Conservation (phyloP, 2,797 vertebrate genomes). For the Acanthurus tractus region DNA sequence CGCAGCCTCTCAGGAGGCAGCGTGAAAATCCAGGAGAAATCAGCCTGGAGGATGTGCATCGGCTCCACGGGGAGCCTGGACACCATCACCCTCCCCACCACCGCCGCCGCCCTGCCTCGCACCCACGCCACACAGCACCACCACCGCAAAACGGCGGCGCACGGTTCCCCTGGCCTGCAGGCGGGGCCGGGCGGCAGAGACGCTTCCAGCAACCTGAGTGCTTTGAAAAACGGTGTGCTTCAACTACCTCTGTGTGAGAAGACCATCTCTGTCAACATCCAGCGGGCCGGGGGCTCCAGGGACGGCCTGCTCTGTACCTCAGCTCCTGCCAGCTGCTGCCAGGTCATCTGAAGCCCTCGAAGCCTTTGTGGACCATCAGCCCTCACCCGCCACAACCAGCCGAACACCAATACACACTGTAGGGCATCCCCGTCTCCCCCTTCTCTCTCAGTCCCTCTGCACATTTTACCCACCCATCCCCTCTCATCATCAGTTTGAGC, state of each 20-base stretch:
- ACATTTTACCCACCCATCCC: background rate
- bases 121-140: slow-evolving; percentile 54
- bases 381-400: background rate
- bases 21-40: slow-evolving; percentile 94
- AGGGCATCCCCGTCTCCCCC: background rate
- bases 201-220: slow-evolving; percentile 83
- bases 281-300: slow-evolving; percentile 87
- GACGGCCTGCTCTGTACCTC: slow-evolving; percentile 94
- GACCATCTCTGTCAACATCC: slow-evolving; percentile 98
- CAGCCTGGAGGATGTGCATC: slow-evolving; percentile 95
- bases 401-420: background rate
- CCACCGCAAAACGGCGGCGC: slow-evolving; percentile 40
- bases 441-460: background rate
- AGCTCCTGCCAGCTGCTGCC: slow-evolving; percentile 95
- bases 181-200: slow-evolving; percentile 59
- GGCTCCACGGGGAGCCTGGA: slow-evolving; percentile 85
- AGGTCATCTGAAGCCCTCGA: slow-evolving; percentile 90
- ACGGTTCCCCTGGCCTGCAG: slow-evolving; percentile 33
- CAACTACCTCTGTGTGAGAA: slow-evolving; percentile 99
- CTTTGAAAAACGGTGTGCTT: slow-evolving; percentile 91
- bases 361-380: slow-evolving; percentile 34
- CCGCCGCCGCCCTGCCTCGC: slow-evolving; percentile 67
- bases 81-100: slow-evolving; percentile 78
- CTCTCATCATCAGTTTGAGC: background rate
- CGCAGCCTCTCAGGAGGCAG: slow-evolving; percentile 87